phyloP scores from a whole-genome alignment of 2,113 vertebrate genomes.

The Carassius gibelio region DNA sequence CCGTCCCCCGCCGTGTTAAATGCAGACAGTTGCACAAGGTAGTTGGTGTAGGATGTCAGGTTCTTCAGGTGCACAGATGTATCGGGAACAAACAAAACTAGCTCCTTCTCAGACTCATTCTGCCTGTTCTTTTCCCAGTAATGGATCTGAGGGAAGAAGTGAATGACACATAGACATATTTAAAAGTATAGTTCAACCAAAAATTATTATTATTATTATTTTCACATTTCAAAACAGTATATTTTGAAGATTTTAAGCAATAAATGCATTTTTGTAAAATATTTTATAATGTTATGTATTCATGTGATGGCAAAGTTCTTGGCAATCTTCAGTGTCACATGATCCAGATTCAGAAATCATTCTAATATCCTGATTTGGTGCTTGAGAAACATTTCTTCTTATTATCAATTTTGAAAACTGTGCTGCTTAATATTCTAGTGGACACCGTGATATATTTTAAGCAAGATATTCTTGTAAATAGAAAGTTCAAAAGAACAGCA shows the following conservation, averaged over 20 bases:
- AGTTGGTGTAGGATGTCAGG: conserved; percentile 88
- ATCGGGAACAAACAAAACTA: conserved; percentile 88
- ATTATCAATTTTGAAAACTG: too few species aligned
- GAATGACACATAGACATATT: not conserved
- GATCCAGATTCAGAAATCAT: not conserved
- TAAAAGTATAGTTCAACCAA: not conserved
- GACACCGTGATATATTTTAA: not conserved
- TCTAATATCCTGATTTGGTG: not conserved
- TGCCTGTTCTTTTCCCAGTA: conserved; percentile 87
- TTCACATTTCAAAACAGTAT: too few species aligned
- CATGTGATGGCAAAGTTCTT: not conserved
- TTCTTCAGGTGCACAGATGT: conserved; percentile 83
- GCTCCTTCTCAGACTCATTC: conserved; percentile 88
- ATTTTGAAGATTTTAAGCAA: not conserved
- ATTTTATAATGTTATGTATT: not conserved
- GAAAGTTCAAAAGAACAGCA: too few species aligned
- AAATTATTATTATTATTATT: not conserved
- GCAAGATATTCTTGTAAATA: too few species aligned
- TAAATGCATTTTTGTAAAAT: too few species aligned
- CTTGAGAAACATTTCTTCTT: not conserved
- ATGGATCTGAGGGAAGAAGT: conserved; percentile 78
- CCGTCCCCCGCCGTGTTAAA: conserved; percentile 92
- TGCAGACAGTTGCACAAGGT: conserved; percentile 85
- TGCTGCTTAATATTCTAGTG: not conserved
- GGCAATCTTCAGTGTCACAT: too few species aligned